Evolutionary conservation across 2,797 vertebrate species (phyloP).

Genomic region (Onychomys arenicola): DNA sequence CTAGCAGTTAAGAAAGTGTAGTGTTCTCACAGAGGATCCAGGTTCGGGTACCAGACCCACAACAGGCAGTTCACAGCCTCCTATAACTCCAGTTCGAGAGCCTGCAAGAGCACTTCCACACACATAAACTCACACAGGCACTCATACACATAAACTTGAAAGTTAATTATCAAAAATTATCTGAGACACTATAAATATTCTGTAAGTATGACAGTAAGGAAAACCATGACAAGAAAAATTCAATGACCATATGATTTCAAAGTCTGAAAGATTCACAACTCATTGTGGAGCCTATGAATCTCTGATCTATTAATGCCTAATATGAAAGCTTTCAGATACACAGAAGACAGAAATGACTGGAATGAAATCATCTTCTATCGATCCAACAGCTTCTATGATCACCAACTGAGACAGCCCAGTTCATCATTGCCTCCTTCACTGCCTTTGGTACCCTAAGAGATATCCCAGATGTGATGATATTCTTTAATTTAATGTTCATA

Average conservation of each 20-base stretch:
- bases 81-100: background rate
- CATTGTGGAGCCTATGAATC: background rate
- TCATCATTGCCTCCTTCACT: background rate
- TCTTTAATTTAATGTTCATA: background rate
- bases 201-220: background rate
- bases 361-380: background rate
- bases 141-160: background rate
- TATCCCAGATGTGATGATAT: background rate
- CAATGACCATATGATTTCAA: background rate
- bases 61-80: background rate
- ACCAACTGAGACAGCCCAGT: background rate
- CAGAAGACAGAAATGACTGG: background rate
- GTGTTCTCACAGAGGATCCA: background rate
- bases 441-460: background rate
- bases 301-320: background rate
- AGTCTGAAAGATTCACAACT: constrained; percentile 1
- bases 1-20: background rate
- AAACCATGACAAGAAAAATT: background rate
- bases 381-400: background rate
- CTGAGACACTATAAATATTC: background rate
- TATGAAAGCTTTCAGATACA: constrained; percentile 34
- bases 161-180: background rate
- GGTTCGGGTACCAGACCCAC: background rate
- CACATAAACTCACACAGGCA: background rate
- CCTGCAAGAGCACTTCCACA: background rate